Conservation (phyloP, 2,113 vertebrate species). For the Rhineura floridana region DNA sequence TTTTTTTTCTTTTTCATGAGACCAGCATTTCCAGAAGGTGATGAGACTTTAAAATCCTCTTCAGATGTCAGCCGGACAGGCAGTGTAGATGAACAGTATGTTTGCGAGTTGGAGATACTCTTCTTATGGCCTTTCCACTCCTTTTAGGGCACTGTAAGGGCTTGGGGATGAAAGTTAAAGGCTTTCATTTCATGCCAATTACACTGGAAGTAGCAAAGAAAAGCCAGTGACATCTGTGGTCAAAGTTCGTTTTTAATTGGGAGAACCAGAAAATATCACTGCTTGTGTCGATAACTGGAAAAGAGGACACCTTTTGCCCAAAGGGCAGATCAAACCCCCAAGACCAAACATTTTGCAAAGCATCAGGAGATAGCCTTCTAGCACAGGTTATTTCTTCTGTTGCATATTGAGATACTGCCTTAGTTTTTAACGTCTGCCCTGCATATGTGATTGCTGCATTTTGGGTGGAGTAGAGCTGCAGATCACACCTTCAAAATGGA, state of each 20-base stretch:
- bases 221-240: not conserved
- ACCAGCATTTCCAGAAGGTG: conserved; percentile 8
- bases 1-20: not conserved
- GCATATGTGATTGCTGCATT: not conserved
- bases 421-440: not conserved
- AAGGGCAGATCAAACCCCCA: not conserved
- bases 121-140: no score
- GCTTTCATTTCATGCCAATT: not conserved
- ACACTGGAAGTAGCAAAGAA: not conserved
- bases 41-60: not conserved
- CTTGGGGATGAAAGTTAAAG: not conserved
- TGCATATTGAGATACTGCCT: not conserved
- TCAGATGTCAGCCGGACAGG: not conserved
- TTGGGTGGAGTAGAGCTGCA: not conserved
- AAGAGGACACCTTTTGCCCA: not conserved
- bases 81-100: not conserved
- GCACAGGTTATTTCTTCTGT: not conserved
- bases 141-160: not conserved
- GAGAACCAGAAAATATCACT: not conserved
- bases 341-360: not conserved
- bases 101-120: not conserved
- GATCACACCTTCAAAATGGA: not conserved
- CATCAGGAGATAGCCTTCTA: not conserved
- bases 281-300: not conserved
- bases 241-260: not conserved